Base-by-base conservation (phyloP, 2,888 invertebrate species). In the Andrena trimmerana region DNA sequence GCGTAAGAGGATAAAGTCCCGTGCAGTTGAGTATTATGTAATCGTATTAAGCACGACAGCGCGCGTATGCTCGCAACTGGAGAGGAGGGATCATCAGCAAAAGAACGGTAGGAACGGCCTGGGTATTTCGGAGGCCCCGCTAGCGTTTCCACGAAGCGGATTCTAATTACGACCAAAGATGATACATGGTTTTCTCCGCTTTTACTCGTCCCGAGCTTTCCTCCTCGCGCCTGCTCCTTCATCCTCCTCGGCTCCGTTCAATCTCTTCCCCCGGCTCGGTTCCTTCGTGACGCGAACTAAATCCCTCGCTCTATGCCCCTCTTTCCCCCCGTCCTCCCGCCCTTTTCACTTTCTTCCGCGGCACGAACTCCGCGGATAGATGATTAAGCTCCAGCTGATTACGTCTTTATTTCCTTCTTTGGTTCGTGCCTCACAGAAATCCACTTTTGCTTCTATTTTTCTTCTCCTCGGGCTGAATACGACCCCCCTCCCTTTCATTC, bases 121-220 rank as follows among this genome's bases (percentile, higher is more conserved):
- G 78, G 69, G 70, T 71, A 79, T 86, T 80, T 83, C 74, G 83
- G 90, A 85, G 82, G 83, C 86, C 76, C 81, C 73, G 80, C 57
- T 83, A 86, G 84, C 86, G 86, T 90, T 91, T 91, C 88, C 87
- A 88, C 90, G 89, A 90, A 90, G 88, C 88, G 86, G 87, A 91
- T 91, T 91, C 91, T 91, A 91, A 91, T 91, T 91, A 90, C 91
- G 82, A 82, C 85, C 69, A 85, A 86, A 87, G 85, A 83, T 87
- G 85, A 88, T 81, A 81, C 81, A 62, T 78, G 87, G 77, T 85
- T 87, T 83, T 83, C 85, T 83, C 79, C 65, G 67, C 78, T 72
- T 81, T 88, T 78, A 66, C 80, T 48, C 72, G 31, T 50, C 31
- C 27, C 65, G 27, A 42, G 20, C 71, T 62, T 71, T 52, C 29